phyloP scores from a whole-genome alignment of 2,797 vertebrate genomes.

The Sebastiscus albofasciatus region DNA sequence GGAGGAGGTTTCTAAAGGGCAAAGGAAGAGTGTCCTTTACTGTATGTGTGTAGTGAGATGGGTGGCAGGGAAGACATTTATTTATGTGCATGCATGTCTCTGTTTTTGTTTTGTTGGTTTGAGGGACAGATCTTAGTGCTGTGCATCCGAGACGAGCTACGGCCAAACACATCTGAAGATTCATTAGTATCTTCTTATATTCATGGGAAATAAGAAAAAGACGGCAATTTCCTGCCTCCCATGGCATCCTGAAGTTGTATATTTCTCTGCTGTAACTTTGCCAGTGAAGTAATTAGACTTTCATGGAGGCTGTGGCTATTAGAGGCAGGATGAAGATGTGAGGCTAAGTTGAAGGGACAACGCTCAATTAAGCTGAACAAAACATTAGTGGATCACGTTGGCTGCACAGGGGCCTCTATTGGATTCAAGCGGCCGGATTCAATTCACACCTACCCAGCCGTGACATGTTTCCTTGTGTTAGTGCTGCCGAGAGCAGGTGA shows the following conservation, averaged over 20 bases:
- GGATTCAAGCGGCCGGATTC: constrained; percentile 78
- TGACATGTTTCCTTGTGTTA: constrained; percentile 74
- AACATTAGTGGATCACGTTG: constrained; percentile 84
- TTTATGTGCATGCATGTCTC: constrained; percentile 2
- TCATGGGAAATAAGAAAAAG: constrained; percentile 35
- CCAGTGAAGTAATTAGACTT: constrained; percentile 78
- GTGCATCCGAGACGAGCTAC: neutral
- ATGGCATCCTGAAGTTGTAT: constrained; percentile 46
- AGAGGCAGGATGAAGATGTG: constrained; percentile 74
- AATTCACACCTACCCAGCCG: constrained; percentile 79
- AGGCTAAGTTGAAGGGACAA: constrained; percentile 82
- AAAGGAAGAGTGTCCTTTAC: neutral
- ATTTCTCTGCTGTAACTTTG: constrained; percentile 66
- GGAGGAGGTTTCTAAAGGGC: neutral
- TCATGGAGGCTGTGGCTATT: constrained; percentile 66
- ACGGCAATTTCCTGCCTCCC: constrained; percentile 20
- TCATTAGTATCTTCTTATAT: constrained; percentile 26
- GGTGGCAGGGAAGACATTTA: neutral
- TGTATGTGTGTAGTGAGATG: neutral
- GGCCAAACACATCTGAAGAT: constrained; percentile 12
- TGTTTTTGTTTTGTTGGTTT: neutral
- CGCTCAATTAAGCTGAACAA: constrained; percentile 84
- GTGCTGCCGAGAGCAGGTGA: constrained; percentile 64
- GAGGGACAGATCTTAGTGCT: constrained; percentile 1
- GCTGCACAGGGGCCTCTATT: constrained; percentile 72